These are phyloP conservation scores for Crotalus viridis DNA, from an alignment of 2,113 vertebrate genomes.

Conservation along the genomic window DNA sequence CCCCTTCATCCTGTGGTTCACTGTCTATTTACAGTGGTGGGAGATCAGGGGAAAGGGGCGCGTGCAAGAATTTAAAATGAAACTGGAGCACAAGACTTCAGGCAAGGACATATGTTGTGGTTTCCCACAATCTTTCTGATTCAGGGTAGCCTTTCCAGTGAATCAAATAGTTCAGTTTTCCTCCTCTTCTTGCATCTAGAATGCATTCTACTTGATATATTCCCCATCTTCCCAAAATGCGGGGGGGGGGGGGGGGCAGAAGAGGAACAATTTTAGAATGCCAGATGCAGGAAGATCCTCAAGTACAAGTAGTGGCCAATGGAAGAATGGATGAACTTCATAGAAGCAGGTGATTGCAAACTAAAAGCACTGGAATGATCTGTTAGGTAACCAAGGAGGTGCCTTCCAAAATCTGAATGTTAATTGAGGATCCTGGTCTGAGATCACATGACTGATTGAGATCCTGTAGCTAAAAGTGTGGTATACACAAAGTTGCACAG, in stretches of 20 bases:
- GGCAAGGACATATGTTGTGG: not conserved
- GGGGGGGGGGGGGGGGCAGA: not conserved
- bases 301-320: not conserved
- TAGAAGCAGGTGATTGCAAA: not conserved
- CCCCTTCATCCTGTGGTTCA: not conserved
- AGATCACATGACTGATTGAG: not conserved
- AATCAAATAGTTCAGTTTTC: not conserved
- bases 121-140: not conserved
- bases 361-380: not conserved
- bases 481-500: not conserved
- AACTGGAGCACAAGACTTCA: not conserved
- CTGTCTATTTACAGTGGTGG: not conserved
- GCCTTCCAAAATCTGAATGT: not conserved
- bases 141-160: not conserved
- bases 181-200: not conserved
- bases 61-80: not conserved
- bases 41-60: not conserved
- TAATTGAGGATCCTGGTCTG: not conserved
- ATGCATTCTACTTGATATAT: not conserved
- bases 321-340: not conserved
- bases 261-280: not conserved
- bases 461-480: not conserved
- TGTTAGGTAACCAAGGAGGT: not conserved
- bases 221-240: not conserved
- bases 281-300: not conserved